Conservation (phyloP, 2,113 vertebrate species). For the Chinchilla lanigera region DNA sequence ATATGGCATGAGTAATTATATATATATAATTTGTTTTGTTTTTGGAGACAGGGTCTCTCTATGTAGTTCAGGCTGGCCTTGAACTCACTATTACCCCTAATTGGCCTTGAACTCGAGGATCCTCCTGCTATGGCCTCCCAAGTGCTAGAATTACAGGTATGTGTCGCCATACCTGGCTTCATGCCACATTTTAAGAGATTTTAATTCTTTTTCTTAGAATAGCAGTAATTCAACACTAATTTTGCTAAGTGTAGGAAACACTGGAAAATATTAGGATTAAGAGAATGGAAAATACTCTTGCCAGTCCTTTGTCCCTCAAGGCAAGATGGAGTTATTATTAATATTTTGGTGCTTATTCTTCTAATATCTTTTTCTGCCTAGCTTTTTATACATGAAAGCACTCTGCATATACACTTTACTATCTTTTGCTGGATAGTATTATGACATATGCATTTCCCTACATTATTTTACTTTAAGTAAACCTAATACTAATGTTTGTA, state of each 20-base stretch:
- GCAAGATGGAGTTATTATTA: not conserved
- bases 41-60: not conserved
- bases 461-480: slow-evolving; percentile 23
- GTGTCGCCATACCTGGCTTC: not conserved
- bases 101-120: not conserved
- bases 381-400: not conserved
- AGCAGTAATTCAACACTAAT: not conserved
- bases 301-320: not conserved
- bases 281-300: not conserved
- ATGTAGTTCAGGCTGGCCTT: not conserved
- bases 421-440: not conserved
- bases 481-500: not conserved
- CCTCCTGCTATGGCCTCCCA: not conserved
- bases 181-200: slow-evolving; percentile 19
- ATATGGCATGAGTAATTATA: not conserved
- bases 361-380: not conserved
- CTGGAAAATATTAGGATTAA: not conserved
- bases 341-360: not conserved
- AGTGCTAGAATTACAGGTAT: not conserved
- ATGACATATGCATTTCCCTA: not conserved
- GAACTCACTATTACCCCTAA: not conserved
- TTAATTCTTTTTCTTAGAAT: slow-evolving; percentile 40
- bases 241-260: not conserved
- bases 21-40: not conserved
- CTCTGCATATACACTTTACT: not conserved